These are phyloP conservation scores for Germaria angustata DNA, from an alignment of 2,888 invertebrate species.

Conservation along the genomic window DNA sequence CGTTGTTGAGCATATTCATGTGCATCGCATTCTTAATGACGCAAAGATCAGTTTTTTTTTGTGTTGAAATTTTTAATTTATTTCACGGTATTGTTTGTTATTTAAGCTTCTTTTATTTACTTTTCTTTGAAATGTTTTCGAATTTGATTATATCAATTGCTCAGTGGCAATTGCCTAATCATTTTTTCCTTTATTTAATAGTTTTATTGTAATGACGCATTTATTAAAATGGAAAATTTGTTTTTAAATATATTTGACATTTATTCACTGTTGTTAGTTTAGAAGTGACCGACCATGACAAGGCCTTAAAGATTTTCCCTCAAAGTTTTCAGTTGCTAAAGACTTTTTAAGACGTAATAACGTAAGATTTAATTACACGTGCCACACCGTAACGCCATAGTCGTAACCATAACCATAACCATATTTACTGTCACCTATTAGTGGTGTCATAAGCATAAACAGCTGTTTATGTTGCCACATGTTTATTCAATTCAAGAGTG, in stretches of 20 bases:
- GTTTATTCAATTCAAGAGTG: too few relatives aligned
- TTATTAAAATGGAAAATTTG: background rate
- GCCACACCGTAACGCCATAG: too few relatives aligned
- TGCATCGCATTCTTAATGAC: constrained; percentile 62
- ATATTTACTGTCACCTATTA: too few relatives aligned
- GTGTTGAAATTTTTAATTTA: constrained; percentile 5
- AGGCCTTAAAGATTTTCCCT: too few relatives aligned
- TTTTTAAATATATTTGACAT: background rate
- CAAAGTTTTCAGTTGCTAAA: too few relatives aligned
- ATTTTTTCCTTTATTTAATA: background rate
- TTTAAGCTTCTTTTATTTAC: background rate
- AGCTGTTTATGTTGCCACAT: too few relatives aligned
- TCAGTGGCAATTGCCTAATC: constrained; percentile 19
- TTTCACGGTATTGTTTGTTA: constrained; percentile 29
- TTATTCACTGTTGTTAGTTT: too few relatives aligned
- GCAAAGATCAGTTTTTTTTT: constrained; percentile 41
- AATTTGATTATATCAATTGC: constrained; percentile 21
- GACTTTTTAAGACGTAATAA: too few relatives aligned
- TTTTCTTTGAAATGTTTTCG: background rate
- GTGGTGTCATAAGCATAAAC: too few relatives aligned
- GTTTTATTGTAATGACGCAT: constrained; percentile 12
- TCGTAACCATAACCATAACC: too few relatives aligned
- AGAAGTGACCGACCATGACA: too few relatives aligned
- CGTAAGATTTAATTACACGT: too few relatives aligned
- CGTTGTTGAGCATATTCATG: constrained; percentile 21